Conservation (phyloP, 53 echinoderm and acorn worm species). For the Luidia sarsii region DNA sequence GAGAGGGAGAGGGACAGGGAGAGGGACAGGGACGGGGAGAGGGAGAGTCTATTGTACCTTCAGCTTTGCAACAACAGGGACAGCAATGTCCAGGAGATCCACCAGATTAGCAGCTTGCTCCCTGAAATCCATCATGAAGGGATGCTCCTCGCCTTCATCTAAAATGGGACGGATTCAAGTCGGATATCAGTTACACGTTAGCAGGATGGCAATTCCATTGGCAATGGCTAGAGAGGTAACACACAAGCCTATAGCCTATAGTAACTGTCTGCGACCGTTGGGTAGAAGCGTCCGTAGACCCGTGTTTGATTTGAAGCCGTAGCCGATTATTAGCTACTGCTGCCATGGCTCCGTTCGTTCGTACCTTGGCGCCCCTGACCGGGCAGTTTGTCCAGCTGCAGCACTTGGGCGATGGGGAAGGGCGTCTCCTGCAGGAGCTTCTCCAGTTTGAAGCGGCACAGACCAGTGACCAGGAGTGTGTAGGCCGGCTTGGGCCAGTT, state of each 20-base stretch:
- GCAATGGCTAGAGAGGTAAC: too few relatives aligned
- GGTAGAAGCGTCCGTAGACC: too few relatives aligned
- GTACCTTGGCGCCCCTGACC: too few relatives aligned
- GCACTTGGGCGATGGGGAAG: constrained; percentile 81
- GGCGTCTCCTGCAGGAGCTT: constrained; percentile 83
- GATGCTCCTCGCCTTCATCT: constrained; percentile 60
- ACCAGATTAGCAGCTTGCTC: constrained; percentile 79
- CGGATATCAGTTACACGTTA: too few relatives aligned
- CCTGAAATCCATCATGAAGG: constrained; percentile 73
- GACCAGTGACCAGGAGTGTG: constrained; percentile 93
- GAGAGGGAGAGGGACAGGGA: too few relatives aligned
- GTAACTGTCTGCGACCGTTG: too few relatives aligned
- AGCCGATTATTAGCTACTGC: too few relatives aligned
- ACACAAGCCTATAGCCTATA: too few relatives aligned
- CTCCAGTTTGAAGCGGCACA: constrained; percentile 90
- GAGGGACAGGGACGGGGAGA: too few relatives aligned
- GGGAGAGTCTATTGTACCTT: constrained; percentile 81
- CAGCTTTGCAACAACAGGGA: constrained; percentile 90
- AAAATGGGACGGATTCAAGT: neutral
- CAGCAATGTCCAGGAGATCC: constrained; percentile 81
- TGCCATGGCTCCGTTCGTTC: too few relatives aligned
- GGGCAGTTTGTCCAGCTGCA: constrained; percentile 91
- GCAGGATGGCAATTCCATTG: too few relatives aligned
- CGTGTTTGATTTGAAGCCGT: too few relatives aligned
- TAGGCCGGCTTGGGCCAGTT: constrained; percentile 99